Evolutionary conservation across 1,140 invertebrate genomes (phyloP).

Genomic region (Euglossa dilemma): DNA sequence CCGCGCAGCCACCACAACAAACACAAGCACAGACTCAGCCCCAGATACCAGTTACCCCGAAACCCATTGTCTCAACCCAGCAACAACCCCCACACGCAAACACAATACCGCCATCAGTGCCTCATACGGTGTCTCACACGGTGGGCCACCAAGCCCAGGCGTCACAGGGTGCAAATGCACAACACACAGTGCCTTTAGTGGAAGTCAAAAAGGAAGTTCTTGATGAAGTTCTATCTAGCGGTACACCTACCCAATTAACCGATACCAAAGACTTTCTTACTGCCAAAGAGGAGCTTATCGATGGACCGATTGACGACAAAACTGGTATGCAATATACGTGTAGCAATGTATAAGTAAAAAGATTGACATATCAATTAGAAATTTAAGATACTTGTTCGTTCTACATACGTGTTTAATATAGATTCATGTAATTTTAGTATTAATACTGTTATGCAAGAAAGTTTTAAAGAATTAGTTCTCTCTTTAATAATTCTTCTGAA

Average conservation of each 20-base stretch:
- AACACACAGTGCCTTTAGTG: conserved; percentile 80
- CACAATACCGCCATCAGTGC: conserved; percentile 63
- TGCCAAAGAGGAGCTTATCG: conserved; percentile 82
- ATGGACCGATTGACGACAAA: conserved; percentile 80
- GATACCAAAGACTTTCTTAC: conserved; percentile 82
- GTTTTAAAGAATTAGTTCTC: not conserved
- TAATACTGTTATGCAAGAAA: not conserved
- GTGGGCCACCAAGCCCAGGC: conserved; percentile 73
- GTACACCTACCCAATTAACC: conserved; percentile 75
- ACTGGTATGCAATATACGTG: conserved; percentile 69
- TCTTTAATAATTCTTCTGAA: not conserved
- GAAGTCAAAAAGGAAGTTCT: conserved; percentile 82
- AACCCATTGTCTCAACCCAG: conserved; percentile 53
- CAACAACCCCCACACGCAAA: conserved; percentile 58
- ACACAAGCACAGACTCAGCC: conserved; percentile 47
- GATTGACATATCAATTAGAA: not conserved
- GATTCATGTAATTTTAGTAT: too few species aligned
- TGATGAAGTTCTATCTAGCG: conserved; percentile 77
- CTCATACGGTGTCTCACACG: conserved; percentile 67
- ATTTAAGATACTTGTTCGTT: not conserved
- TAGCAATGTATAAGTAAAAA: not conserved
- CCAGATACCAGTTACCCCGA: conserved; percentile 43
- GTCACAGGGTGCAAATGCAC: conserved; percentile 75
- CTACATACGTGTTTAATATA: not conserved
- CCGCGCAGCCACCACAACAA: conserved; percentile 35